These are phyloP conservation scores for Proteles cristata DNA, from an alignment of 2,113 vertebrate species.

Conservation along the genomic window DNA sequence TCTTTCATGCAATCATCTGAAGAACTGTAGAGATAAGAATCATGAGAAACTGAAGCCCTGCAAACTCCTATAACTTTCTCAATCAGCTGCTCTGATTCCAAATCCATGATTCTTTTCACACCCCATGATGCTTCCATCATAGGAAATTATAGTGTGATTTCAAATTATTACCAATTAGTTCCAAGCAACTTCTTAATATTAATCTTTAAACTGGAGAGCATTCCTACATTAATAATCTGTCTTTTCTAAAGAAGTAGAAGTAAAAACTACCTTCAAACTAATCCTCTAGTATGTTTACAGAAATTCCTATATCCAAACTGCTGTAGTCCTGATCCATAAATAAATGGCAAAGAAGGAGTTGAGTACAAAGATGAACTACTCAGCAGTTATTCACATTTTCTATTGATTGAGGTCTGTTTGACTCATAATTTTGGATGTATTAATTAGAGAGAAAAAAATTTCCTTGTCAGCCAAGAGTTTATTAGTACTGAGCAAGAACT, in stretches of 20 bases:
- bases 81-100: not conserved
- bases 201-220: not conserved
- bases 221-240: not conserved
- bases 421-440: not conserved
- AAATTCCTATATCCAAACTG: not conserved
- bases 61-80: not conserved
- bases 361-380: not conserved
- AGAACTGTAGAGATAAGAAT: not conserved
- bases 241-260: not conserved
- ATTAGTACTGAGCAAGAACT: not conserved
- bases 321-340: not conserved
- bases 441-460: constrained; percentile 33
- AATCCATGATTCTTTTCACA: not conserved
- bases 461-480: not conserved
- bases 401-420: not conserved
- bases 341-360: not conserved
- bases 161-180: not conserved
- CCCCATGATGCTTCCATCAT: not conserved
- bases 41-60: not conserved
- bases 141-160: not conserved
- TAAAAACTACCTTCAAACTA: not conserved
- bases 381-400: not conserved
- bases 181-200: not conserved
- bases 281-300: not conserved
- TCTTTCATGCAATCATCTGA: not conserved